Percentiles rank a stretch among this genome's conserved stretches.
Conservation (phyloP, 2,113 vertebrate species). For the Panurus biarmicus region DNA sequence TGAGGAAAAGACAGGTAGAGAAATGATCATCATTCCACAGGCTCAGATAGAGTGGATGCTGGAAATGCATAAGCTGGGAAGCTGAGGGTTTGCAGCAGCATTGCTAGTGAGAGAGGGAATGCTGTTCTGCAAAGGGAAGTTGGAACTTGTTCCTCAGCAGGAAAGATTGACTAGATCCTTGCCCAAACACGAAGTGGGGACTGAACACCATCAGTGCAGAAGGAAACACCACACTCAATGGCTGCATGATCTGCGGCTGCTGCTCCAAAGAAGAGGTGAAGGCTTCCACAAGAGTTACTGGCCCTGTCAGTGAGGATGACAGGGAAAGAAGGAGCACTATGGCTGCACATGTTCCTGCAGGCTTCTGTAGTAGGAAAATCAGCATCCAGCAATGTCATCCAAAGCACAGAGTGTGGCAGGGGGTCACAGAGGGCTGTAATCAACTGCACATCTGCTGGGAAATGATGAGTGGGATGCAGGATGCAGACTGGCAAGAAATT, state of each 20-base stretch:
- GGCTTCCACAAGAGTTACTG: background rate
- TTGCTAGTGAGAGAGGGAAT: background rate
- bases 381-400: background rate
- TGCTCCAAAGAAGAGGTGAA: background rate
- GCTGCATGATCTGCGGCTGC: background rate
- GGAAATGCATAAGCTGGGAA: background rate
- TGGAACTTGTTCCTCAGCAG: background rate
- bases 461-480: background rate
- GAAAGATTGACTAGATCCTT: background rate
- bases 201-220: rapidly evolving
- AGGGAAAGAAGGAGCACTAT: background rate
- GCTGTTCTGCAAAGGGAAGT: background rate
- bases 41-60: background rate
- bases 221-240: background rate
- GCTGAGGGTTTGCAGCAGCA: background rate
- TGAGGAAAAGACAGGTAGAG: background rate
- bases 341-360: background rate
- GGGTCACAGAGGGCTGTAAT: background rate
- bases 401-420: background rate
- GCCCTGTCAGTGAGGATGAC: background rate
- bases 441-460: background rate
- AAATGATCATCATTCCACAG: background rate
- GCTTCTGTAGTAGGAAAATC: background rate
- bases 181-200: rapidly evolving
- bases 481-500: background rate